A percentile compares a stretch with the other conserved stretches of the same genome.
These are phyloP conservation scores for Periphyllus acericola DNA, from an alignment of 2,888 invertebrate species.

Conservation along the genomic window DNA sequence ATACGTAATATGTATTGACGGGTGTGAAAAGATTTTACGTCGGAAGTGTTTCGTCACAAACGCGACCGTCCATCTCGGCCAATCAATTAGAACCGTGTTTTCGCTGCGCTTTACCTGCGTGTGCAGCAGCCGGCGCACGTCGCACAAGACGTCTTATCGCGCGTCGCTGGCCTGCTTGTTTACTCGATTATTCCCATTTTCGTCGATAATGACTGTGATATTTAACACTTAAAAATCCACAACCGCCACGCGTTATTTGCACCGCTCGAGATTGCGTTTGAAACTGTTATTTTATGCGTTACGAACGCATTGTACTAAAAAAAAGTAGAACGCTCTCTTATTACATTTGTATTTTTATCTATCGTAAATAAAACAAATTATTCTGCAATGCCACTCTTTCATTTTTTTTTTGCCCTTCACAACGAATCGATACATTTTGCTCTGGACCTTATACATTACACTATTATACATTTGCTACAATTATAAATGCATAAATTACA, in stretches of 20 bases:
- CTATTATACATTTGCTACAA: neutral
- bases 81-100: neutral
- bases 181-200: neutral
- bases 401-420: constrained; percentile 34
- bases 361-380: constrained; percentile 19
- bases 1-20: neutral
- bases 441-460: neutral
- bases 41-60: no score
- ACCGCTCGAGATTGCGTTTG: neutral
- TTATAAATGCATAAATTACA: neutral
- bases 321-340: constrained; percentile 26
- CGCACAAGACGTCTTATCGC: neutral
- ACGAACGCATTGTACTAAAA: neutral
- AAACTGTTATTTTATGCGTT: neutral
- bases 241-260: neutral
- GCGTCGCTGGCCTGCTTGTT: neutral
- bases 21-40: neutral
- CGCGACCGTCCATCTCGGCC: neutral
- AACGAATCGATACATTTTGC: neutral
- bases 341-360: constrained; percentile 4
- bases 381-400: constrained; percentile 13
- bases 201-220: neutral
- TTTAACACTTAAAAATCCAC: neutral
- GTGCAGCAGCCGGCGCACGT: neutral
- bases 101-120: neutral